phyloP scores from a whole-genome alignment of 2,888 invertebrate genomes.

The Ormyrus pomaceus region DNA sequence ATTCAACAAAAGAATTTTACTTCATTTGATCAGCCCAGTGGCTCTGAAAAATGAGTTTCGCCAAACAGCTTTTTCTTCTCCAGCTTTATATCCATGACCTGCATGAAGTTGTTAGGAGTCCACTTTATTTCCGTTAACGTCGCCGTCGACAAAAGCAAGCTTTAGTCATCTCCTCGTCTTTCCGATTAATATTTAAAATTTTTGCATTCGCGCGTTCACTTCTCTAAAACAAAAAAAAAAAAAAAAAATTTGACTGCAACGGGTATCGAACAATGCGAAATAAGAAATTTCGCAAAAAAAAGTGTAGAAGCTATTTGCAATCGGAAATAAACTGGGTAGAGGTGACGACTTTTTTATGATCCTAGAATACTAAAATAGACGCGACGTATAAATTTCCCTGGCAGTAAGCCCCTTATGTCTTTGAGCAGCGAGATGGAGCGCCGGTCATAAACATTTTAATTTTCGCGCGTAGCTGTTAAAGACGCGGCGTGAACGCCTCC shows the following conservation, averaged over 20 bases:
- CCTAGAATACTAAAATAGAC: conserved; percentile 9
- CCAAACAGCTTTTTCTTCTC: not conserved
- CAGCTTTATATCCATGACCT: conserved; percentile 14
- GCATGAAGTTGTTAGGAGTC: conserved; percentile 26
- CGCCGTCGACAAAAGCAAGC: conserved; percentile 14
- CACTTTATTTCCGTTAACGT: conserved; percentile 27
- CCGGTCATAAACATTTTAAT: conserved; percentile 37
- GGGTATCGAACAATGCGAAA: too few relatives aligned
- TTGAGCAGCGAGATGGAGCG: conserved; percentile 3
- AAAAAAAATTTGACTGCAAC: too few relatives aligned
- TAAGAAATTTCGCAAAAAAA: too few relatives aligned
- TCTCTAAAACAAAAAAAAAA: too few relatives aligned
- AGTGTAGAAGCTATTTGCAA: too few relatives aligned
- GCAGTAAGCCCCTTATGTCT: conserved; percentile 9
- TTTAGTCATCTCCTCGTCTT: conserved; percentile 23
- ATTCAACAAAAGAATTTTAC: too few relatives aligned
- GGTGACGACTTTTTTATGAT: conserved; percentile 15
- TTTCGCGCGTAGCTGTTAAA: not conserved
- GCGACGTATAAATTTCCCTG: not conserved
- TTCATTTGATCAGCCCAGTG: too few relatives aligned
- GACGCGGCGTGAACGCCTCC: not conserved
- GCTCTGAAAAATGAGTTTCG: not conserved
- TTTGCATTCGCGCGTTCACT: too few relatives aligned
- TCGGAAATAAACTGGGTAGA: not conserved
- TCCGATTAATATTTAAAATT: not conserved